Conservation (phyloP, 2,888 invertebrate species). For the Aphodius sticticus region DNA sequence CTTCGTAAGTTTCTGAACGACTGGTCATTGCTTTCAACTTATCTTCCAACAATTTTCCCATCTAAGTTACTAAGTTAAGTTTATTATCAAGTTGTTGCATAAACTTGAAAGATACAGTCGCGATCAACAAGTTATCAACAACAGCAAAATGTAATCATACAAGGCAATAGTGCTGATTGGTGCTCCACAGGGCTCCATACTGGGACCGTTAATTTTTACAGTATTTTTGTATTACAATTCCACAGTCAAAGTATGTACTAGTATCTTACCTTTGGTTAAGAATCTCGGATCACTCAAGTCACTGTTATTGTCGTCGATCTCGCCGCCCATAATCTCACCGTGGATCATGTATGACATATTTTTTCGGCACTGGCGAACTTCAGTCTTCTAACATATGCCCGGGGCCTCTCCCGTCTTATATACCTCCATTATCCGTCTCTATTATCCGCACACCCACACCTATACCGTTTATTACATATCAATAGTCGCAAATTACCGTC, state of each 20-base stretch:
- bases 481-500: constrained; percentile 23
- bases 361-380: background rate
- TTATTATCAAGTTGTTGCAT: too few relatives aligned
- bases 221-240: background rate
- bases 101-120: too few relatives aligned
- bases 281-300: constrained; percentile 76
- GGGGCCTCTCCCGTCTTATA: background rate
- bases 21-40: too few relatives aligned
- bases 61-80: too few relatives aligned
- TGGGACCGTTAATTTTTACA: too few relatives aligned
- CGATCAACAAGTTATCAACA: too few relatives aligned
- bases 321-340: constrained; percentile 62
- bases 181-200: too few relatives aligned
- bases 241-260: background rate
- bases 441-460: constrained; percentile 17
- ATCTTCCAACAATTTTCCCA: too few relatives aligned
- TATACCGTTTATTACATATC: constrained; percentile 20
- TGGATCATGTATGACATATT: constrained; percentile 49
- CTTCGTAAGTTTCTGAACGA: too few relatives aligned
- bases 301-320: constrained; percentile 81
- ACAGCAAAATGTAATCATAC: too few relatives aligned
- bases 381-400: background rate
- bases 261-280: constrained; percentile 71
- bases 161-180: too few relatives aligned
- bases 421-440: constrained; percentile 5